Percentiles rank a stretch among this genome's conserved stretches.
Conservation (phyloP, 2,888 invertebrate genomes). For the Agriotes lineatus region DNA sequence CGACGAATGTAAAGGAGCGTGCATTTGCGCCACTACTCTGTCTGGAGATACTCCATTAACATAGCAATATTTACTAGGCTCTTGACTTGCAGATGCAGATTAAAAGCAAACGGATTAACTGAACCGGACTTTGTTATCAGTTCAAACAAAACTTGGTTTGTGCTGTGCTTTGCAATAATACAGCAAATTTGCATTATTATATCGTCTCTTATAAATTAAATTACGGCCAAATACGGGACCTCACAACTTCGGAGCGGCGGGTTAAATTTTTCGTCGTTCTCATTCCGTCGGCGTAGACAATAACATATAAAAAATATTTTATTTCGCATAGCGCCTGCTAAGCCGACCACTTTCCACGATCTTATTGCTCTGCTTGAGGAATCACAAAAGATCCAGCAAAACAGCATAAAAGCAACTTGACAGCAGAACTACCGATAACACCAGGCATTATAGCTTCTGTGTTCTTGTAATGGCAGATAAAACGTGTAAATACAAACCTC, state of each 20-base stretch:
- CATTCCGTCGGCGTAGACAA: not conserved
- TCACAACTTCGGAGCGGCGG: not conserved
- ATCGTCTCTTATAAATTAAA: not conserved
- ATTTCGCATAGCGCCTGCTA: too few relatives aligned
- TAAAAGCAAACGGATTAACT: slow-evolving; percentile 33
- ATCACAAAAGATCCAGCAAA: too few relatives aligned
- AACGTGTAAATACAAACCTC: not conserved
- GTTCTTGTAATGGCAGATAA: too few relatives aligned
- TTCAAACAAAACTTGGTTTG: slow-evolving; percentile 17
- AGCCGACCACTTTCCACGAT: too few relatives aligned
- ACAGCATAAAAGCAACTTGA: too few relatives aligned
- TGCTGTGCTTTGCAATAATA: slow-evolving; percentile 13
- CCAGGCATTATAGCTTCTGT: too few relatives aligned
- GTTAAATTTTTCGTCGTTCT: not conserved
- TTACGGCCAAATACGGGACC: not conserved
- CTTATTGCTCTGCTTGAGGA: too few relatives aligned
- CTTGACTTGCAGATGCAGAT: slow-evolving; percentile 35
- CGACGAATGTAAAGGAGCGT: slow-evolving; percentile 31
- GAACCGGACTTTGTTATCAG: slow-evolving; percentile 28
- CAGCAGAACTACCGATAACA: too few relatives aligned
- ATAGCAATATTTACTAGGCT: slow-evolving; percentile 30
- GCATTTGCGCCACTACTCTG: slow-evolving; percentile 10
- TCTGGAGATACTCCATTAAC: slow-evolving; percentile 33
- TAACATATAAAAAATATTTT: too few relatives aligned
- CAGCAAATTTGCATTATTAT: slow-evolving; percentile 7